Evolutionary conservation across 2,888 invertebrate genomes (phyloP), one percentile per base, ranked within the genome.

Genomic region (Sipha maydis): DNA sequence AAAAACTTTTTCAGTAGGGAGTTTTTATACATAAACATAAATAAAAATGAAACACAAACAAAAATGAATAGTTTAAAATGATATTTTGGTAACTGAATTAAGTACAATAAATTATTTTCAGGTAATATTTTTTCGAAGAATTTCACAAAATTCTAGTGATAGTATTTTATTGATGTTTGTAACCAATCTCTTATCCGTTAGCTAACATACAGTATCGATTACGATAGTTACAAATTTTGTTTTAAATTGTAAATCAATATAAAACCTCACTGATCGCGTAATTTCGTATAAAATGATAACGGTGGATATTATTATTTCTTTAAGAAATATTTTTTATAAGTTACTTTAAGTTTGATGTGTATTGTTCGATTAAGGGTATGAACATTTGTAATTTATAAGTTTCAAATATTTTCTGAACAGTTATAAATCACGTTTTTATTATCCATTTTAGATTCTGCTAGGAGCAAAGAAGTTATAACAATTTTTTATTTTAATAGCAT

Each of bases 351-450:
- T 69, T 69, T 82, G 69, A 69, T 11, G 28, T 79, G 25, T 14
- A 69, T 34, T 79, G 25, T 79, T 34, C 38, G 1, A 21, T 61
- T n/a, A 14, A 14, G 79, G n/a, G 79, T 79, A 38, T 28, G 28
- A 31, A 17, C 9, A 41, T 78, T 56, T 11, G 28, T 17, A 61
- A 25, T 69, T 61, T 41, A 69, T n/a, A 21, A 28, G 69, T 82
- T 69, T 69, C 28, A 14, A 69, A 69, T 28, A 69, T 69, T 69
- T 69, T 82, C 38, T 3, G 2, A 69, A 69, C 28, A 28, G 19
- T 79, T 48, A 82, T 48, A 69, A 69, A 69, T 82, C 69, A 82
- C 21, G 19, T 67, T 80, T 80, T 38, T 41, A 69, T 3, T 28
- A 67, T 41, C 69, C 41, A 21, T 69, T 82, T 69, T 69, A 69